phyloP scores from a whole-genome alignment of 2,888 invertebrate genomes.

The Diogma glabrata region DNA sequence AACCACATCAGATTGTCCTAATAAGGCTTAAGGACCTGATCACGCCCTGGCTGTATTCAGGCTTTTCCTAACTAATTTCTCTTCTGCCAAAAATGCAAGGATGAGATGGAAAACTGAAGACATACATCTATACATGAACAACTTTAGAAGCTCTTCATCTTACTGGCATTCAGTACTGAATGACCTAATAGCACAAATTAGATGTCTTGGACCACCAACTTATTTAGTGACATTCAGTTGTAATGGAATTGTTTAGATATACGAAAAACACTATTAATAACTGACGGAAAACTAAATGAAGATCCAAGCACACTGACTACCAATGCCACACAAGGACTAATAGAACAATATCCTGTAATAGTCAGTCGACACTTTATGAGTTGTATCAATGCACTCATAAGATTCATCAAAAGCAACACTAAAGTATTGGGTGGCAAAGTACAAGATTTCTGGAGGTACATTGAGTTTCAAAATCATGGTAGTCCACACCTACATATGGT shows the following conservation, averaged over 20 bases:
- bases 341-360: constrained; percentile 11
- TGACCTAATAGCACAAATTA: constrained; percentile 22
- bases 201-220: constrained; percentile 23
- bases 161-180: constrained; percentile 20
- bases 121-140: constrained; percentile 22
- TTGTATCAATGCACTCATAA: constrained; percentile 18
- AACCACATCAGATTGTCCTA: too few species aligned
- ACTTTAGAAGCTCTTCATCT: constrained; percentile 20
- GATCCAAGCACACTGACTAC: constrained; percentile 12
- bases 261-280: constrained; percentile 21
- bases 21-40: too few species aligned
- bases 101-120: too few species aligned
- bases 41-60: too few species aligned
- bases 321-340: constrained; percentile 6
- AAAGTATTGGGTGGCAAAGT: constrained; percentile 16
- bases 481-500: constrained; percentile 10
- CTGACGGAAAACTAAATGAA: constrained; percentile 18
- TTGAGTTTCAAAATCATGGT: constrained; percentile 16
- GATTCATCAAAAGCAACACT: constrained; percentile 12
- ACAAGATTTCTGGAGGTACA: constrained; percentile 15
- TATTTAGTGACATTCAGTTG: constrained; percentile 20
- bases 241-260: too few species aligned
- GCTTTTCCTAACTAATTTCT: too few species aligned
- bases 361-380: constrained; percentile 17
- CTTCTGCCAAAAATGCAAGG: too few species aligned